Percentiles rank a stretch among this genome's conserved stretches.
phyloP scores from a whole-genome alignment of 2,113 vertebrate genomes.

The Pachyramphus minor region DNA sequence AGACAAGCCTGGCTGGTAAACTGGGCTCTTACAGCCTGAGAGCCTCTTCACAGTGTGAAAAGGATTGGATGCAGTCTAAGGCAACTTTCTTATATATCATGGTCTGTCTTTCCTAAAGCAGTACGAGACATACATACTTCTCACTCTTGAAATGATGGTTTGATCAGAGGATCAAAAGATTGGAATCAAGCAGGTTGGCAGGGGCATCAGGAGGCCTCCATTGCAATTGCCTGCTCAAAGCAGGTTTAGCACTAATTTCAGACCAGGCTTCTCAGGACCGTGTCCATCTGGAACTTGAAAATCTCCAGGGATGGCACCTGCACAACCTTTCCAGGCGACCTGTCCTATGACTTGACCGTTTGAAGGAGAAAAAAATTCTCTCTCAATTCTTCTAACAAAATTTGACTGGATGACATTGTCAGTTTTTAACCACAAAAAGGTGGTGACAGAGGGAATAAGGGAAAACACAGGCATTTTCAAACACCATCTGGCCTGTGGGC shows the following conservation, averaged over 20 bases:
- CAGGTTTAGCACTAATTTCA: background rate
- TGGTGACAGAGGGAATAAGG: background rate
- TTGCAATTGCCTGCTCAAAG: background rate
- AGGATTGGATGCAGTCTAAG: background rate
- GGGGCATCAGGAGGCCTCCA: background rate
- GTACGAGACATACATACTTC: background rate
- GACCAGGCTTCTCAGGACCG: background rate
- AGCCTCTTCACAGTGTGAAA: no score
- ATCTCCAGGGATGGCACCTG: background rate
- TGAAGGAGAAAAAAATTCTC: background rate
- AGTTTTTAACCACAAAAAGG: background rate
- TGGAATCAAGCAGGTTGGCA: background rate
- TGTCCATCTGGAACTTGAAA: background rate
- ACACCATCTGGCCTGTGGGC: fast-evolving
- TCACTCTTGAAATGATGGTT: background rate
- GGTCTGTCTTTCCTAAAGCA: background rate
- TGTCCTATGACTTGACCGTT: fast-evolving
- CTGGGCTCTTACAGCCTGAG: no score
- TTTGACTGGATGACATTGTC: background rate
- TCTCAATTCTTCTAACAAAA: background rate
- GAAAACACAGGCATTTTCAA: background rate
- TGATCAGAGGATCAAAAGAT: background rate
- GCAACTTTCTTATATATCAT: background rate
- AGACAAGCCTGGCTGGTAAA: background rate
- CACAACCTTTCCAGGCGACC: background rate